Evolutionary conservation across 2,113 vertebrate genomes (phyloP), one percentile per base, ranked within the genome.

Genomic region (Gavialis gangeticus): DNA sequence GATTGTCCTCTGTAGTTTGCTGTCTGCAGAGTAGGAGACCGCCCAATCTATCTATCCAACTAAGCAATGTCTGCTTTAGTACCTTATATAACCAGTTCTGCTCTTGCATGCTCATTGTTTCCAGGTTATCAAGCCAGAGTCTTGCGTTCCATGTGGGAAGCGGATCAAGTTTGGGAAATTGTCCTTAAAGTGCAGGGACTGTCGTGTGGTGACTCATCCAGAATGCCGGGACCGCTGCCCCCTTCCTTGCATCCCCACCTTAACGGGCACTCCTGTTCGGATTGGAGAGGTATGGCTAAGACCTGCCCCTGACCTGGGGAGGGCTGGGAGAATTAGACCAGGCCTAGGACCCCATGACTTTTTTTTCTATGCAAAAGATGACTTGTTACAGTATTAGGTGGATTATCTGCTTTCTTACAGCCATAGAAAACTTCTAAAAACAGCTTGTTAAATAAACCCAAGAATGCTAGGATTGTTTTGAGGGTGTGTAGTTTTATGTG

Each of bases 61-160:
- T 25, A 2, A 55, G 79, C 6, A 46, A 22, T 55, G 9, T n/a
- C 21, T 1, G 25, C n/a, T 4, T 28, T 37, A 2, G 73, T 46
- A 1, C 22, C 0, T 10, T 15, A 15, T 27, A 0, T 92, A 0
- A 89, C 11, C 63, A 62, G 57, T 77, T 63, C 24, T 37, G 10
- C 24, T 0, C 21, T 56, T 14, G 0, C 27, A 2, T 67, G 30
- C 80, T 80, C 30, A 22, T 78, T 55, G 63, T 88, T 81, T 0
- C 27, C 57, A 99, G 99, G 99, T 99, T 96, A 99, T 99, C 96
- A 99, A 99, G 92, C 99, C 99, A 0, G 99, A 99, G 75, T 99
- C 99, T 0, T 99, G 99, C 25, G 99, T 99, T n/a, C 99, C 99
- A 0, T 99, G 99, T 87, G 99, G 99, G 2, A 99, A 99, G 96